phyloP scores from a whole-genome alignment of 53 echinoderm and acorn worm genomes.

The Patiria pectinifera region DNA sequence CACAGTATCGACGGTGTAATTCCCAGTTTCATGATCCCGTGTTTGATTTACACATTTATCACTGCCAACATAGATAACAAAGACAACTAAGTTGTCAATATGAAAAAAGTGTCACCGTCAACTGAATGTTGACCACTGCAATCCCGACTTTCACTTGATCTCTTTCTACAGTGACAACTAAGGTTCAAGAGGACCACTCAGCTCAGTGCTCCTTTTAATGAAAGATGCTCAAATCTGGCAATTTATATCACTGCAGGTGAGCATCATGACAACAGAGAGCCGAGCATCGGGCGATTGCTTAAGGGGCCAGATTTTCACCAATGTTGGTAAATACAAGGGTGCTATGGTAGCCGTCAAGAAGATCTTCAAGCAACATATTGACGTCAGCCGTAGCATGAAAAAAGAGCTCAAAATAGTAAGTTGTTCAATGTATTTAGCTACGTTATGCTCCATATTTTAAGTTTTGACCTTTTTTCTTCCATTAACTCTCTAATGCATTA shows the following conservation, averaged over 20 bases:
- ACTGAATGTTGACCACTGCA: too few relatives aligned
- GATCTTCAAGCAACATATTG: constrained; percentile 80
- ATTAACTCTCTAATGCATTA: too few relatives aligned
- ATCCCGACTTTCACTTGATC: too few relatives aligned
- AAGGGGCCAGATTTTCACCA: constrained; percentile 90
- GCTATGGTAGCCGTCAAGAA: constrained; percentile 88
- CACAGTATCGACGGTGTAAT: too few relatives aligned
- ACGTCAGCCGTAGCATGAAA: constrained; percentile 75
- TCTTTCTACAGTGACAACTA: too few relatives aligned
- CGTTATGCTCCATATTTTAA: neutral
- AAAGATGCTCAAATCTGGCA: neutral
- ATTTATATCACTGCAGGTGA: constrained; percentile 67
- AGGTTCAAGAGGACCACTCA: too few relatives aligned
- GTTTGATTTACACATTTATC: too few relatives aligned
- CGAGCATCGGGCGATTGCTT: constrained; percentile 77
- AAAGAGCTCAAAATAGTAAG: constrained; percentile 97
- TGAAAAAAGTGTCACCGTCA: too few relatives aligned
- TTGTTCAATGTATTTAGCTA: neutral
- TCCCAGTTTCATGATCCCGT: too few relatives aligned
- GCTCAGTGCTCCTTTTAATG: neutral
- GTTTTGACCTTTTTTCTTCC: neutral
- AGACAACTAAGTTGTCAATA: too few relatives aligned
- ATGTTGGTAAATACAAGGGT: constrained; percentile 87
- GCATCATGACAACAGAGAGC: constrained; percentile 85
- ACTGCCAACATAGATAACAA: too few relatives aligned